A percentile compares a stretch with the other conserved stretches of the same genome.
These are phyloP conservation scores for Drosophila littoralis DNA, from an alignment of 1,140 invertebrate species.

Conservation along the genomic window DNA sequence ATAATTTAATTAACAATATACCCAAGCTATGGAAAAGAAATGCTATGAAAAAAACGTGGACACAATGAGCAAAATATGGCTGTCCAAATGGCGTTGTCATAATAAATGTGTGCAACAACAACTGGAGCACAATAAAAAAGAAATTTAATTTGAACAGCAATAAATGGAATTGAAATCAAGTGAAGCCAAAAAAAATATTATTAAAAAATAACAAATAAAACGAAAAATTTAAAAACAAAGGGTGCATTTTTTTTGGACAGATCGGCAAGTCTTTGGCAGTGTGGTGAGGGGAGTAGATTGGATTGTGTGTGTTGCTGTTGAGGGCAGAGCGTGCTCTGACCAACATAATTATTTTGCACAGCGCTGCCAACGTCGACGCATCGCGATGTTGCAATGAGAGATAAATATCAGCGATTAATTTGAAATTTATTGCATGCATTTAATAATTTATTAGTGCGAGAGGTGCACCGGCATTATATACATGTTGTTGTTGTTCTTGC, in stretches of 20 bases:
- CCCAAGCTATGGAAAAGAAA: conserved; percentile 38
- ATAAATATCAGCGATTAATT: conserved; percentile 83
- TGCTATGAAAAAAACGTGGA: conserved; percentile 12
- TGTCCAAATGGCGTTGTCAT: conserved; percentile 23
- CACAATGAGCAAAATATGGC: conserved; percentile 34
- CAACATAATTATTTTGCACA: conserved; percentile 66
- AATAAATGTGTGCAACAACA: conserved; percentile 35
- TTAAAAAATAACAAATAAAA: conserved; percentile 14
- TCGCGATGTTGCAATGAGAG: conserved; percentile 57
- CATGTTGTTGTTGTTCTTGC: conserved; percentile 27
- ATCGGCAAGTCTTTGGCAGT: background rate
- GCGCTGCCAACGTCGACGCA: conserved; percentile 11
- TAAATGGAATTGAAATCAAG: conserved; percentile 13
- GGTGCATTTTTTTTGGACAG: background rate
- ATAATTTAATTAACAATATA: conserved; percentile 71
- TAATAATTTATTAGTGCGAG: conserved; percentile 81
- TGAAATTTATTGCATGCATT: conserved; percentile 81
- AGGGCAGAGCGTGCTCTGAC: conserved; percentile 33
- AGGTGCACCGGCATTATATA: conserved; percentile 15
- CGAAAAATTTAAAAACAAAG: background rate
- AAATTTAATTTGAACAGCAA: conserved; percentile 29
- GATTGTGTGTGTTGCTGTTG: background rate
- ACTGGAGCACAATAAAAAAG: conserved; percentile 43
- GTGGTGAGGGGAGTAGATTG: background rate
- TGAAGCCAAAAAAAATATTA: conserved; percentile 38